A percentile compares a stretch with the other conserved stretches of the same genome.
These are phyloP conservation scores for Anas flavirostris DNA, from an alignment of 2,797 vertebrate genomes.

Conservation along the genomic window DNA sequence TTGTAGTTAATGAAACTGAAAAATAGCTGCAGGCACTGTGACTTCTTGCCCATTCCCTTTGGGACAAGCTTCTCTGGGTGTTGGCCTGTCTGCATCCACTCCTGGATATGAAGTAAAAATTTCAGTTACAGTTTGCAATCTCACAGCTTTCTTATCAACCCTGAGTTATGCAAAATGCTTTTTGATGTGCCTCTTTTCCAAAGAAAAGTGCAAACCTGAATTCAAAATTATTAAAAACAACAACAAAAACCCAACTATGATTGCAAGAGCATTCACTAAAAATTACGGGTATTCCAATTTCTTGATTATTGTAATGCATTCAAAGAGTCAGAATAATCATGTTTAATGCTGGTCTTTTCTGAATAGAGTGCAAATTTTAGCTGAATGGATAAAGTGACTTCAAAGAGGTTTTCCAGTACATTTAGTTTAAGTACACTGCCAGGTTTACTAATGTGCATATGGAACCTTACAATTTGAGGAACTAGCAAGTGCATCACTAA, in stretches of 20 bases:
- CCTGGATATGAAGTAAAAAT: neutral
- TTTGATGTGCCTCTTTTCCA: neutral
- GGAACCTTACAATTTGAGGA: neutral
- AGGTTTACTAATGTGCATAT: neutral
- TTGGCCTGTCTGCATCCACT: neutral
- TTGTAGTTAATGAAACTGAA: neutral
- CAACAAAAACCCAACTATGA: neutral
- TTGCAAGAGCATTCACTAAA: neutral
- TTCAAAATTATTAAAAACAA: neutral
- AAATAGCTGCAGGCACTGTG: neutral
- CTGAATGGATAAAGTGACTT: neutral
- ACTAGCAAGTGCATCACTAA: neutral
- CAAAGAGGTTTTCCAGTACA: neutral
- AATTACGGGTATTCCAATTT: neutral
- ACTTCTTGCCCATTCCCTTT: neutral
- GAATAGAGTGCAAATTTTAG: neutral
- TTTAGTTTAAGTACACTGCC: neutral
- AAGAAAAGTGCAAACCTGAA: neutral
- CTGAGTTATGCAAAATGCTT: neutral
- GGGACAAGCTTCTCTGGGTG: neutral
- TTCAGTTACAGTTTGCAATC: neutral
- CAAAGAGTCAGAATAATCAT: neutral
- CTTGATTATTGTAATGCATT: neutral
- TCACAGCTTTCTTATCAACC: neutral
- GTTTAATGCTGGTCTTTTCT: neutral